Base-by-base conservation (phyloP, 2,797 vertebrate species). In the Amniataba percoides region DNA sequence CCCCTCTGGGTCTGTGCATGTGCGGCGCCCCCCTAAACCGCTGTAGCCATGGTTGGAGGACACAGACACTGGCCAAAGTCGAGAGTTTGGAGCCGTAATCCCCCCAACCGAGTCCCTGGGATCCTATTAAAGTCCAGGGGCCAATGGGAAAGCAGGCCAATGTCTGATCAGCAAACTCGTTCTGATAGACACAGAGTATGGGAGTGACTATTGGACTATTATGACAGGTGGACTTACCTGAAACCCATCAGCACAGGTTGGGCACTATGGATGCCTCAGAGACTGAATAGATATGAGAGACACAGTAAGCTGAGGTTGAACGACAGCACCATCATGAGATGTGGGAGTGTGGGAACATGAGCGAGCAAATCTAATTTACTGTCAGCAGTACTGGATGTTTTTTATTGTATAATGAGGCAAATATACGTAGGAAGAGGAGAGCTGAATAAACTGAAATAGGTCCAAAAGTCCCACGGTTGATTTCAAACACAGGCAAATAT, bases 141-240 rank as follows among this genome's bases (percentile, higher is more conserved):
- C 95, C 95, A 95, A 96, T 95, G 77, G 77, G 85, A 95, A 95
- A 95, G 78, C 79, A 96, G 95, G 94, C 84, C 93, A 94, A 43
- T 94, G 94, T 94, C 87, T 92, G 92, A 93, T 96, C 93, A 95
- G 94, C 92, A 95, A 94, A 94, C 89, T 92, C 94, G 81, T 84
- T 86, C 86, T 92, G 89, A 93, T 88, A 27, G 85, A 88, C 82
- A 78, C 16, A 25, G 72, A 25, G 65, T 42, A 56, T 73, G 77
- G 77, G 83, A 80, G 82, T 90, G 75, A 52, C 86, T 66, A 19
- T 58, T 71, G 67, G 57, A 77, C 68, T 81, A 10, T 80, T 79
- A 83, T 52, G 78, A 81, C 80, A 86, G 71, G 60, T 89, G 87
- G 78, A 74, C 62, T 85, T 70, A 88, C 74, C 72, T 90, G 85